Evolutionary conservation across 1,140 invertebrate species (phyloP).

Genomic region (Venturia canescens): DNA sequence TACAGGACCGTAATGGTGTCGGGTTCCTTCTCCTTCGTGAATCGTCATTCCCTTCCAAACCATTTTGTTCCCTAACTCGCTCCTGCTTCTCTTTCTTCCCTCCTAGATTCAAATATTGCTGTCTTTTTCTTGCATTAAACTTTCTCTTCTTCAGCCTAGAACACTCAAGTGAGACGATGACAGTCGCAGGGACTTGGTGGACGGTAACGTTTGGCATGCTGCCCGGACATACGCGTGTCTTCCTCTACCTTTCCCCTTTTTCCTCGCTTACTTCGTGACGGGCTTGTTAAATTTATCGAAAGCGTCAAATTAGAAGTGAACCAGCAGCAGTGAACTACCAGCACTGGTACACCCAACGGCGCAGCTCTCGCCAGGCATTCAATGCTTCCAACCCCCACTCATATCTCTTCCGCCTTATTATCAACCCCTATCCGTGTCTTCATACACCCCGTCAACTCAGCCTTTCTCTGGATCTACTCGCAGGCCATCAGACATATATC

Average conservation of each 20-base stretch:
- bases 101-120: neutral
- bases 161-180: constrained; percentile 54
- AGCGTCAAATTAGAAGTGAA: constrained; percentile 74
- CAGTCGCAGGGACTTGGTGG: constrained; percentile 44
- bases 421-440: constrained; percentile 43
- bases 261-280: constrained; percentile 68
- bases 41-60: constrained; percentile 23
- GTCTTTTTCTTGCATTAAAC: constrained; percentile 11
- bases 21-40: constrained; percentile 38
- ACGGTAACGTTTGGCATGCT: constrained; percentile 70
- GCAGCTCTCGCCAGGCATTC: neutral
- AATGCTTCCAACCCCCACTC: neutral
- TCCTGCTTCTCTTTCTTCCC: neutral
- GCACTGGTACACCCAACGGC: constrained; percentile 54
- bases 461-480: constrained; percentile 11
- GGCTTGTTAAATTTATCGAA: constrained; percentile 77
- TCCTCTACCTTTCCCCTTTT: constrained; percentile 24
- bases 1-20: constrained; percentile 73
- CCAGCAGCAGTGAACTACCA: constrained; percentile 54
- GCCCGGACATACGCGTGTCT: constrained; percentile 68
- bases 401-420: constrained; percentile 9
- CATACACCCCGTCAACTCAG: constrained; percentile 15
- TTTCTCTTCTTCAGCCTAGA: constrained; percentile 36
- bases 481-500: constrained; percentile 18
- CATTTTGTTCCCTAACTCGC: constrained; percentile 15